A percentile compares a stretch with the other conserved stretches of the same genome.
These are phyloP conservation scores for Sylvia atricapilla DNA, from an alignment of 2,113 vertebrate genomes.

Conservation along the genomic window DNA sequence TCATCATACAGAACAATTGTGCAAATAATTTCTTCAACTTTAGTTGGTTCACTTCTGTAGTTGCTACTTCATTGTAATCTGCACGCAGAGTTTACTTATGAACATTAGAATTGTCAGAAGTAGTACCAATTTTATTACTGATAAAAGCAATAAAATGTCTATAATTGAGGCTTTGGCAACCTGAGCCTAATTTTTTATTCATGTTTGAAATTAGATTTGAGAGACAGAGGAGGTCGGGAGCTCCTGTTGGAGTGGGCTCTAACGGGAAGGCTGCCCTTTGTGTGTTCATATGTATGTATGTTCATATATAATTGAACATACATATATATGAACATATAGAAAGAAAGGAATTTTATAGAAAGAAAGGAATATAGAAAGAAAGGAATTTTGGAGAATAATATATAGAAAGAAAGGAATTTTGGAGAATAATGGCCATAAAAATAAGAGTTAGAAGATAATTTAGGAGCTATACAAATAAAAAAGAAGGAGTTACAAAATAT, in stretches of 20 bases:
- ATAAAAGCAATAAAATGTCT: neutral
- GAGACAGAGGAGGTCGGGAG: neutral
- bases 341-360: neutral
- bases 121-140: neutral
- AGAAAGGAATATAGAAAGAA: neutral
- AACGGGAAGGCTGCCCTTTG: neutral
- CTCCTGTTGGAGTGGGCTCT: neutral
- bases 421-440: neutral
- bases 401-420: neutral
- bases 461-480: neutral
- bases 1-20: neutral
- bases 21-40: neutral
- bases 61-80: neutral
- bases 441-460: neutral
- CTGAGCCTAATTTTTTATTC: neutral
- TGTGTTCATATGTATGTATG: neutral
- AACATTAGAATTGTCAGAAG: neutral
- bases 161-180: neutral
- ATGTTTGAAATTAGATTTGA: neutral
- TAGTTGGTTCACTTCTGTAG: neutral
- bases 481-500: neutral
- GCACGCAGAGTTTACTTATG: neutral
- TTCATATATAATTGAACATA: neutral
- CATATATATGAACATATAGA: neutral
- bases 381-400: neutral